Evolutionary conservation across 2,113 vertebrate genomes (phyloP).

Genomic region (Perca schrenkii): DNA sequence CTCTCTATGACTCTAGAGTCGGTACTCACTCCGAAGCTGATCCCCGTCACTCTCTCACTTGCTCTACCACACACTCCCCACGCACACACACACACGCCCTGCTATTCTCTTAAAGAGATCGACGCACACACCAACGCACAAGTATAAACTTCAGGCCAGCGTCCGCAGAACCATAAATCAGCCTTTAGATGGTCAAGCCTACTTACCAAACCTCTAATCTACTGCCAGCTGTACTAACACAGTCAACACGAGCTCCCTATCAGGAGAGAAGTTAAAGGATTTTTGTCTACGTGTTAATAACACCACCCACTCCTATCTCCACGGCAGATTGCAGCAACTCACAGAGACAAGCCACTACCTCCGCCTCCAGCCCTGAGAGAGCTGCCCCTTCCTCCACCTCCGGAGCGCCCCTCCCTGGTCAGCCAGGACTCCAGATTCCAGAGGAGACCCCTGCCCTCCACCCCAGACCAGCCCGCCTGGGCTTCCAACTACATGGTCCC

Average conservation of each 20-base stretch:
- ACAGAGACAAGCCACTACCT: constrained; percentile 96
- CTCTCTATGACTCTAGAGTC: no score
- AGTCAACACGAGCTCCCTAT: background rate
- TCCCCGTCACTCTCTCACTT: no score
- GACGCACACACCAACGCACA: no score
- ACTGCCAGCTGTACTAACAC: background rate
- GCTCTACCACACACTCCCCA: no score
- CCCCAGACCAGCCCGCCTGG: constrained; percentile 89
- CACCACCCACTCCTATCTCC: background rate
- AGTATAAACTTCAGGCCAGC: no score
- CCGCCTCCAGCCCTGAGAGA: constrained; percentile 93
- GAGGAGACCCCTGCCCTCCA: constrained; percentile 93
- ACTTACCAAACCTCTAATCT: background rate
- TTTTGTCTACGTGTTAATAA: background rate
- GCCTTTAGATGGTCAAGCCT: background rate
- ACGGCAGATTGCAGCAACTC: constrained; percentile 86
- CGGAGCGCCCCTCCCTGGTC: constrained; percentile 88
- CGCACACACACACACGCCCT: no score
- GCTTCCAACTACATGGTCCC: constrained; percentile 88
- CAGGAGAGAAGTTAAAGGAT: no score
- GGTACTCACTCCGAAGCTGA: no score
- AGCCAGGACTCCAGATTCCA: constrained; percentile 87
- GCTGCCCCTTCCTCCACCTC: constrained; percentile 92
- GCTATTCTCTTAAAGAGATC: no score
- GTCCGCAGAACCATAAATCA: no score